Percentiles rank a stretch among this genome's conserved stretches.
Conservation (phyloP, 2,797 vertebrate species). For the Cossypha caffra region DNA sequence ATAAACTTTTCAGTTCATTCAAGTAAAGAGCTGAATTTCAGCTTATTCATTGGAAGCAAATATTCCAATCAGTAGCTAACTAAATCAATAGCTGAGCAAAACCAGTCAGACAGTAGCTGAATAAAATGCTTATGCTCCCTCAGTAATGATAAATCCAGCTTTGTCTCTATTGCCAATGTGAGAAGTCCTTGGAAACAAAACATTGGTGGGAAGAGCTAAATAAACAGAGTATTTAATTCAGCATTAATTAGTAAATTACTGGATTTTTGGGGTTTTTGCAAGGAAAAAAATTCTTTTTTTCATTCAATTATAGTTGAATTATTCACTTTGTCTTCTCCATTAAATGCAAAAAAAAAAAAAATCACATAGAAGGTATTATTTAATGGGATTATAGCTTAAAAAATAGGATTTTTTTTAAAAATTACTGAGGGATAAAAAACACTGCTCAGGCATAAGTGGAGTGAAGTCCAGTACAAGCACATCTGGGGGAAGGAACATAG, state of each 20-base stretch:
- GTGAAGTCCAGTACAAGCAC: not conserved
- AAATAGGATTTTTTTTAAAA: not conserved
- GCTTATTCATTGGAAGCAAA: not conserved
- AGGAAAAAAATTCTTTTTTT: not conserved
- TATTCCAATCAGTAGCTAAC: not conserved
- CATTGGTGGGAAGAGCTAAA: not conserved
- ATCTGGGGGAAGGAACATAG: rapidly evolving
- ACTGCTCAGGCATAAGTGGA: not conserved
- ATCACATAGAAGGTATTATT: not conserved
- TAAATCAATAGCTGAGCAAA: not conserved
- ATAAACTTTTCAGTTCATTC: not conserved
- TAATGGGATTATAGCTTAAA: not conserved
- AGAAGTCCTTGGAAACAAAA: not conserved
- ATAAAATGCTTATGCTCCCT: not conserved
- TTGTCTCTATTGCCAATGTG: not conserved
- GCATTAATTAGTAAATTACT: not conserved
- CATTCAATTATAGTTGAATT: not conserved
- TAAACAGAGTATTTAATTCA: not conserved
- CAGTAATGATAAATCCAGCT: not conserved
- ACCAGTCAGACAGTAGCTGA: not conserved
- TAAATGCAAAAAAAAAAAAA: not conserved
- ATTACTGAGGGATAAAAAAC: not conserved
- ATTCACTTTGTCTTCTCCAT: not conserved
- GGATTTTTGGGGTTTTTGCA: not conserved
- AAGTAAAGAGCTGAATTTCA: not conserved